Conservation (phyloP, 2,888 invertebrate species). For the Synergus itoensis region DNA sequence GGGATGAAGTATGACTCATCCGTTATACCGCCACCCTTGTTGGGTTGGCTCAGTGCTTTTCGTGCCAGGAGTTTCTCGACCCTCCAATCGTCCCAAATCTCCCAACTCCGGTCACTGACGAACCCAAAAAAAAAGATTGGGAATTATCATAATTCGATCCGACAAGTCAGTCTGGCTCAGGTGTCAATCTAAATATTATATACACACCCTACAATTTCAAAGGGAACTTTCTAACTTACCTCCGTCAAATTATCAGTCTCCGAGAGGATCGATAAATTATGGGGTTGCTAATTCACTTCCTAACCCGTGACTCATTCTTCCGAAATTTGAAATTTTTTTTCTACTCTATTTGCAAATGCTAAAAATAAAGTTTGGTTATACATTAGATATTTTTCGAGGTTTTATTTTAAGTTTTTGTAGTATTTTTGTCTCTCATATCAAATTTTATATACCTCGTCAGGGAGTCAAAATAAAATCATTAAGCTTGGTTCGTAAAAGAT, state of each 20-base stretch:
- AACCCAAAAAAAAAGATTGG: slow-evolving; percentile 47
- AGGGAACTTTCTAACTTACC: slow-evolving; percentile 16
- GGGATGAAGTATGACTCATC: slow-evolving; percentile 75
- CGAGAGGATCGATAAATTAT: slow-evolving; percentile 30
- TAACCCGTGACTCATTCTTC: slow-evolving; percentile 1
- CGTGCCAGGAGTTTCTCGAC: slow-evolving; percentile 61
- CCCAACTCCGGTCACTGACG: slow-evolving; percentile 9
- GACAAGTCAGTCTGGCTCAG: slow-evolving; percentile 49
- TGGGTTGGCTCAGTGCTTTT: slow-evolving; percentile 41
- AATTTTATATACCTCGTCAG: too few species aligned
- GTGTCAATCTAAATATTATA: slow-evolving; percentile 61
- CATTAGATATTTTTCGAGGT: background rate
- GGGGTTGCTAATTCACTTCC: slow-evolving; percentile 20
- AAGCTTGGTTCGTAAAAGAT: background rate
- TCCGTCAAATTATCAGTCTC: slow-evolving; percentile 28
- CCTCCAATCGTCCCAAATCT: slow-evolving; percentile 16
- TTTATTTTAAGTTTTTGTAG: background rate
- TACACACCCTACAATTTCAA: slow-evolving; percentile 35
- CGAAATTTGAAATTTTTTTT: background rate
- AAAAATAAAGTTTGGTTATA: background rate
- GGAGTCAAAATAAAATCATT: too few species aligned
- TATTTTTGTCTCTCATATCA: background rate
- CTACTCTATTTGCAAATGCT: background rate
- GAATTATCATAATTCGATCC: slow-evolving; percentile 72
- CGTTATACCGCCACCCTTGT: slow-evolving; percentile 32